phyloP scores from a whole-genome alignment of 2,888 invertebrate genomes.

The Aphodius granarius region DNA sequence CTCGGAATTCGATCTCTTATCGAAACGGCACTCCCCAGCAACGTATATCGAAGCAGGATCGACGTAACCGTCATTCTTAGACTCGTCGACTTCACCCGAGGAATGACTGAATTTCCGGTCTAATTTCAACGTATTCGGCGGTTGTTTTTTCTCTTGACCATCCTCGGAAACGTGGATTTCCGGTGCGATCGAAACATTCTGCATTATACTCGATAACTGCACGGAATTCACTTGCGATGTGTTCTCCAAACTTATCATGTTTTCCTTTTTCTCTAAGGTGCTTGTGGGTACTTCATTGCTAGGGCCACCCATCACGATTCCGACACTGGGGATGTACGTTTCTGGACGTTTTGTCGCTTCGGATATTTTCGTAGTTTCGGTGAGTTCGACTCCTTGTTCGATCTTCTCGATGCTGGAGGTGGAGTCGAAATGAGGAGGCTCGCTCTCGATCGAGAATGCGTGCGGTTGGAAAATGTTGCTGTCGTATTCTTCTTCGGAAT shows the following conservation, averaged over 20 bases:
- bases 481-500: constrained; percentile 69
- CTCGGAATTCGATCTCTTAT: constrained; percentile 62
- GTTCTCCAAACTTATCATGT: constrained; percentile 48
- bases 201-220: constrained; percentile 52
- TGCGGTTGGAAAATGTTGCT: constrained; percentile 57
- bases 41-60: constrained; percentile 31
- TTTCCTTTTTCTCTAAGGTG: constrained; percentile 53
- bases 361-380: constrained; percentile 39
- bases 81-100: constrained; percentile 64
- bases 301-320: constrained; percentile 62
- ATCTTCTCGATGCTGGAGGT: constrained; percentile 17
- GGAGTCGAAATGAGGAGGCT: constrained; percentile 33
- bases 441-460: constrained; percentile 34
- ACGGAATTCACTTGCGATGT: constrained; percentile 50
- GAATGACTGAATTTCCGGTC: constrained; percentile 71
- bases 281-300: constrained; percentile 31
- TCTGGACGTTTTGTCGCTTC: constrained; percentile 46
- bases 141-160: constrained; percentile 51
- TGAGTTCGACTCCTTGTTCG: constrained; percentile 47
- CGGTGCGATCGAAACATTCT: constrained; percentile 47
- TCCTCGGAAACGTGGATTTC: constrained; percentile 50
- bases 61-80: constrained; percentile 28
- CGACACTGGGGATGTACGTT: constrained; percentile 65
- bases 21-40: constrained; percentile 34
- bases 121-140: constrained; percentile 60